These are phyloP conservation scores for Galerucella nymphaeae DNA, from an alignment of 2,888 invertebrate genomes.

Conservation along the genomic window DNA sequence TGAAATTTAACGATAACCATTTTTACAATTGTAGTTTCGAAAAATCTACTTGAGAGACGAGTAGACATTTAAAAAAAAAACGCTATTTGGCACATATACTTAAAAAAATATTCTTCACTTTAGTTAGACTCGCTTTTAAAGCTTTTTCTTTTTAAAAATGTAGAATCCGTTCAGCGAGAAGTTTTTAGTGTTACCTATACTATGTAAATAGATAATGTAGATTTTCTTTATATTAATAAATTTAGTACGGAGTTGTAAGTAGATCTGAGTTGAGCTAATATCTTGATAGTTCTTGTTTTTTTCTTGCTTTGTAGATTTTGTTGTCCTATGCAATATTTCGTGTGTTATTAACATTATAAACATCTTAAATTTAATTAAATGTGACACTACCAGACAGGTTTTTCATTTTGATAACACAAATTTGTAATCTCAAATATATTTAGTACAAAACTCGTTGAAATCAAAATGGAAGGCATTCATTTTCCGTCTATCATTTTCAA, in stretches of 20 bases:
- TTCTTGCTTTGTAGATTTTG: not conserved
- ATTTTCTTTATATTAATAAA: slow-evolving; percentile 4
- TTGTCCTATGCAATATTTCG: not conserved
- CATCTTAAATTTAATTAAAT: not conserved
- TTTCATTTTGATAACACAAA: not conserved
- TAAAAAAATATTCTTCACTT: slow-evolving; percentile 1
- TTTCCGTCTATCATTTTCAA: not conserved
- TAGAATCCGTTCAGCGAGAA: slow-evolving; percentile 8
- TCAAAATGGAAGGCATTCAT: not conserved
- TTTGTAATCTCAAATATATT: not conserved
- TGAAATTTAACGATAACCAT: not conserved
- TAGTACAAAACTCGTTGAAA: not conserved
- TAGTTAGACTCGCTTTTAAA: slow-evolving; percentile 23
- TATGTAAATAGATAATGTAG: slow-evolving; percentile 10
- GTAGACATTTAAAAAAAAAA: slow-evolving; percentile 27
- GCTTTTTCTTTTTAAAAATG: slow-evolving; percentile 1
- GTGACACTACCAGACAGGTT: not conserved
- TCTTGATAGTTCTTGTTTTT: slow-evolving; percentile 22
- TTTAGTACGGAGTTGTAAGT: slow-evolving; percentile 17
- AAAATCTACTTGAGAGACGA: slow-evolving; percentile 35
- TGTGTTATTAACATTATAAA: not conserved
- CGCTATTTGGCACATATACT: slow-evolving; percentile 8
- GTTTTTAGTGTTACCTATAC: slow-evolving; percentile 7
- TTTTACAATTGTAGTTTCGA: slow-evolving; percentile 24
- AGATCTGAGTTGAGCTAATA: slow-evolving; percentile 11